These are phyloP conservation scores for Euura saliciscinereae DNA, from an alignment of 1,140 invertebrate genomes.

Conservation along the genomic window DNA sequence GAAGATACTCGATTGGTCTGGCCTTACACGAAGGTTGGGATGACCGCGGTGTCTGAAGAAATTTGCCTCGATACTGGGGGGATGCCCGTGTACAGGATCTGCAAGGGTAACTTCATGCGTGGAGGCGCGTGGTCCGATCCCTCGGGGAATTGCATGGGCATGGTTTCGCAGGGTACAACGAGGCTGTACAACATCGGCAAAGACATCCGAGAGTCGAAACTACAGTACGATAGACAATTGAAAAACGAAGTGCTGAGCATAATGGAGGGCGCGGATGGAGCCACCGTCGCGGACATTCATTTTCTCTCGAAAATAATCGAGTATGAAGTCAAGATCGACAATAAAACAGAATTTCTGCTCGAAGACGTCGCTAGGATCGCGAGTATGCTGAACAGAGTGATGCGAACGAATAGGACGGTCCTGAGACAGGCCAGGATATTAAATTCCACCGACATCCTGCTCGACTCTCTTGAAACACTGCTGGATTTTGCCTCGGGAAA, in stretches of 20 bases:
- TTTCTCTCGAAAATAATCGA: conserved; percentile 60
- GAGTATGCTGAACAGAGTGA: conserved; percentile 57
- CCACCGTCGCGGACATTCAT: conserved; percentile 61
- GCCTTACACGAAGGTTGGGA: conserved; percentile 28
- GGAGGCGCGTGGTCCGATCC: conserved; percentile 38
- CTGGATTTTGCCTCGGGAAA: conserved; percentile 32
- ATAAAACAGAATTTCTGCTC: conserved; percentile 41
- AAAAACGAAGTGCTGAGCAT: conserved; percentile 46
- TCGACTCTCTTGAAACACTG: conserved; percentile 58
- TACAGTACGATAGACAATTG: conserved; percentile 20
- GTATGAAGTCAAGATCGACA: conserved; percentile 43
- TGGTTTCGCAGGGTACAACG: not conserved
- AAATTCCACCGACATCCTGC: conserved; percentile 62
- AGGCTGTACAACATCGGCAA: not conserved
- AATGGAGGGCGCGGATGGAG: conserved; percentile 33
- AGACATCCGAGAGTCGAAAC: not conserved
- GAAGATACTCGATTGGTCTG: conserved; percentile 30
- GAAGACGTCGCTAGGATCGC: conserved; percentile 57
- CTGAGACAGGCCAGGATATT: conserved; percentile 56
- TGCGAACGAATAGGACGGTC: conserved; percentile 52
- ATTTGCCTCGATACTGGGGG: conserved; percentile 41
- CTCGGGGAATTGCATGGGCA: not conserved
- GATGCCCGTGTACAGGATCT: conserved; percentile 34
- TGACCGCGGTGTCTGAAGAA: conserved; percentile 24
- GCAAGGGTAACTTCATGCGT: conserved; percentile 39